Conservation (phyloP, 2,888 invertebrate species). For the Dolomedes plantarius region DNA sequence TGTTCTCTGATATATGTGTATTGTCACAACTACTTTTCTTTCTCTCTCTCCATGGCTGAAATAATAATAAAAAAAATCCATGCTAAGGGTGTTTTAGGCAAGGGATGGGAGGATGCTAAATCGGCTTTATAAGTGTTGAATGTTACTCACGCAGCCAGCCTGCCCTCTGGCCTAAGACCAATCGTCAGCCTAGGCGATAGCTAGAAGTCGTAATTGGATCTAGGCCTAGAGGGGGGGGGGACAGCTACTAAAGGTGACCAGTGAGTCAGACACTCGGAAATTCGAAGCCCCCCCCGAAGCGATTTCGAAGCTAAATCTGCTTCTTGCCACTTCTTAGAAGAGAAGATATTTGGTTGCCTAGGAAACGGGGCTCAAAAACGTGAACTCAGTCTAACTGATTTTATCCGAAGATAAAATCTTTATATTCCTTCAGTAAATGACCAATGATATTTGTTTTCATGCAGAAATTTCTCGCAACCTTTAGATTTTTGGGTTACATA, state of each 20-base stretch:
- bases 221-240: constrained; percentile 19
- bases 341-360: constrained; percentile 1
- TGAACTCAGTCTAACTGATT: background rate
- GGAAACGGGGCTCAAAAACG: constrained; percentile 1
- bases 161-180: constrained; percentile 55
- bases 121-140: constrained; percentile 67
- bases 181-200: constrained; percentile 36
- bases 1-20: background rate
- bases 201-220: constrained; percentile 60
- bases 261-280: constrained; percentile 33
- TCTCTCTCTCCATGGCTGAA: background rate
- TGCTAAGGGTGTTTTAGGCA: constrained; percentile 17
- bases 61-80: background rate
- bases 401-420: background rate
- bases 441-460: no score
- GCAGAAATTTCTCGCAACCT: no score
- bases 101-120: constrained; percentile 34
- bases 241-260: constrained; percentile 37
- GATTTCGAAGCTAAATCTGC: constrained; percentile 46
- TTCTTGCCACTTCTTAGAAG: constrained; percentile 31
- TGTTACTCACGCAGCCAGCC: constrained; percentile 49
- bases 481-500: no score
- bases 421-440: no score
- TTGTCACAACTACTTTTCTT: background rate
- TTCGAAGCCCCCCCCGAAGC: constrained; percentile 47